phyloP scores from a whole-genome alignment of 2,113 vertebrate species.

The Ceratotherium simum region DNA sequence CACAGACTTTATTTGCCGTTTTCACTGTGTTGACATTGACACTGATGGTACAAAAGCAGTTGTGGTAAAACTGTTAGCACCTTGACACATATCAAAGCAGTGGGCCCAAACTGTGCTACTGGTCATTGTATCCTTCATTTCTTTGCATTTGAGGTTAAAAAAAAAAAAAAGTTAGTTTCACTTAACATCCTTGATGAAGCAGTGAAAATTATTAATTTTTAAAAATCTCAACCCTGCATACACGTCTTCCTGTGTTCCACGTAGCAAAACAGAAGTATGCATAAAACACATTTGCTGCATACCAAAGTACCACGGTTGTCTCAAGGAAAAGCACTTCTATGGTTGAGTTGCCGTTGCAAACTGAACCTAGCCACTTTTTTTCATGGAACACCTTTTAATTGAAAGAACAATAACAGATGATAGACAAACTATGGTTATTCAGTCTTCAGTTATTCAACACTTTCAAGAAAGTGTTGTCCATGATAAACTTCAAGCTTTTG shows the following conservation, averaged over 20 bases:
- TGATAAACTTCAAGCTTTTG: not conserved
- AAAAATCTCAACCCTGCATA: not conserved
- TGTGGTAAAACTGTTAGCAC: not conserved
- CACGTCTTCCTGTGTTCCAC: not conserved
- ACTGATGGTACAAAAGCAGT: not conserved
- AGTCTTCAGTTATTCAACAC: not conserved
- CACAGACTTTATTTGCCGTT: not conserved
- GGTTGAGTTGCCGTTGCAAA: not conserved
- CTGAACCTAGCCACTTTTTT: not conserved
- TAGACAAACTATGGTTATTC: not conserved
- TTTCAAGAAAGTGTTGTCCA: not conserved
- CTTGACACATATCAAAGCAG: not conserved
- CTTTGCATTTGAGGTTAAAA: not conserved
- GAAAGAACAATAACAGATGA: not conserved
- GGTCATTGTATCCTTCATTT: not conserved
- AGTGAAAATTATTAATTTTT: not conserved
- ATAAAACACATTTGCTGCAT: not conserved
- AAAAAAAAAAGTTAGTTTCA: not conserved
- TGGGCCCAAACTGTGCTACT: not conserved
- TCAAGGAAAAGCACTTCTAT: not conserved
- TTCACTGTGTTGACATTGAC: not conserved
- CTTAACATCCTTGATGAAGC: not conserved
- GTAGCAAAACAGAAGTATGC: not conserved
- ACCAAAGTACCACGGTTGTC: not conserved
- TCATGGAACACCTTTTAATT: not conserved